A percentile compares a stretch with the other conserved stretches of the same genome.
These are phyloP conservation scores for Nymphicus hollandicus DNA, from an alignment of 2,113 vertebrate species.

Conservation along the genomic window DNA sequence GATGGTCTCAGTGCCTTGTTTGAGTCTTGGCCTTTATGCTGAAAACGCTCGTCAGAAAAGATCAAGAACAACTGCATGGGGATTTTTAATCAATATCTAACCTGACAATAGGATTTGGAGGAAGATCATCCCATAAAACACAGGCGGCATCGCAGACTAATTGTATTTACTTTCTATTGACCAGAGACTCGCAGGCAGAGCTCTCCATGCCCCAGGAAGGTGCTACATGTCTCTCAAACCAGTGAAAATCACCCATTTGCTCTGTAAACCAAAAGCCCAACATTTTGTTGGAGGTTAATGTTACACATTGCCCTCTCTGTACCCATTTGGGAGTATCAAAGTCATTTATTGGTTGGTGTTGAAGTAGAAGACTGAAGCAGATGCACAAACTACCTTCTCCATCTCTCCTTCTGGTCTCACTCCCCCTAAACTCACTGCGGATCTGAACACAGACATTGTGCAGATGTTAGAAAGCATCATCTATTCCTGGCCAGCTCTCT, in stretches of 20 bases:
- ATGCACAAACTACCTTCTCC: neutral
- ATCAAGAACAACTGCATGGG: neutral
- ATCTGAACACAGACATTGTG: neutral
- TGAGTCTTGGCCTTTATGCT: neutral
- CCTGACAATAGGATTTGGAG: neutral
- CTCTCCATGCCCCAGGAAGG: neutral
- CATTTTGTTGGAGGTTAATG: neutral
- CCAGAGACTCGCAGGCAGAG: neutral
- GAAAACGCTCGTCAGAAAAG: neutral
- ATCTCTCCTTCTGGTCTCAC: neutral
- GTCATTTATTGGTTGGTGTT: neutral
- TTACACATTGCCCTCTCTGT: neutral
- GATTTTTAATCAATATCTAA: neutral
- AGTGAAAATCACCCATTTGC: neutral
- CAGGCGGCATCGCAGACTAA: accelerated
- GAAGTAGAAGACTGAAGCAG: neutral
- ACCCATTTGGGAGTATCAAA: neutral
- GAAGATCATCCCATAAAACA: neutral
- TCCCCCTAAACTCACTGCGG: neutral
- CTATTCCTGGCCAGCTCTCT: neutral
- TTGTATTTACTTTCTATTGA: neutral
- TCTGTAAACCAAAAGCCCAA: neutral
- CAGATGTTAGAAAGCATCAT: neutral
- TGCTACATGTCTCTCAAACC: neutral
- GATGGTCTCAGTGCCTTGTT: neutral